Evolutionary conservation across 2,113 vertebrate genomes (phyloP), one percentile per base, ranked within the genome.

Genomic region (Trichomycterus rosablanca): DNA sequence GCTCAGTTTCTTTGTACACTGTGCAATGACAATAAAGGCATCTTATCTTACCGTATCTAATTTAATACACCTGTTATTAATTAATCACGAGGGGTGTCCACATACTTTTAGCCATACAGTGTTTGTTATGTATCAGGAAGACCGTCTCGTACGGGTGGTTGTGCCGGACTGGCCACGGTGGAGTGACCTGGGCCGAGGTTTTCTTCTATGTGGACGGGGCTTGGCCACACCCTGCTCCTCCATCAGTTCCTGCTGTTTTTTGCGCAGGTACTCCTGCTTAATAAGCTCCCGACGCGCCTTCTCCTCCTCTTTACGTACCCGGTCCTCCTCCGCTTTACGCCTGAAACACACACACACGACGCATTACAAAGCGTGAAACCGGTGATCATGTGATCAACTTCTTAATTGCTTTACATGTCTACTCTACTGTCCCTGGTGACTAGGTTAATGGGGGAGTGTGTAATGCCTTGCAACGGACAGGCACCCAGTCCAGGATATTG

Each of bases 301-400:
- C 76, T 98, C 95, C 34, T 98, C 95, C 4, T 98, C 95, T 43
- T 98, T 98, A 35, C 93, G 90, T 62, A 94, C 66, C 0, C 95
- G 86, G 0, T 97, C 95, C 57, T 97, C 95, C 59, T 98, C 95
- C 0, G 95, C 93, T 72, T 95, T 97, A 1, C 93, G 92, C 23
- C 95, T 98, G 64, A 8, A 44, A 30, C 26, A 51, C 24, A 46
- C 15, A 19, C 7, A 46, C 24, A 51, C 2, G 11, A 14, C 3
- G 42, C 2, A 28, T 18, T 11, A 16, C 11, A 15, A 5, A 32
- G 30, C 30, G 9, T 32, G 4, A 32, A 32, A 32, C n/a, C n/a
- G n/a, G n/a, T n/a, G n/a, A n/a, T n/a, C n/a, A n/a, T n/a, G n/a
- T n/a, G n/a, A n/a, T n/a, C n/a, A n/a, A n/a, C n/a, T n/a, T n/a